Evolutionary conservation across 2,888 invertebrate genomes (phyloP).

Genomic region (Poecilus cupreus): DNA sequence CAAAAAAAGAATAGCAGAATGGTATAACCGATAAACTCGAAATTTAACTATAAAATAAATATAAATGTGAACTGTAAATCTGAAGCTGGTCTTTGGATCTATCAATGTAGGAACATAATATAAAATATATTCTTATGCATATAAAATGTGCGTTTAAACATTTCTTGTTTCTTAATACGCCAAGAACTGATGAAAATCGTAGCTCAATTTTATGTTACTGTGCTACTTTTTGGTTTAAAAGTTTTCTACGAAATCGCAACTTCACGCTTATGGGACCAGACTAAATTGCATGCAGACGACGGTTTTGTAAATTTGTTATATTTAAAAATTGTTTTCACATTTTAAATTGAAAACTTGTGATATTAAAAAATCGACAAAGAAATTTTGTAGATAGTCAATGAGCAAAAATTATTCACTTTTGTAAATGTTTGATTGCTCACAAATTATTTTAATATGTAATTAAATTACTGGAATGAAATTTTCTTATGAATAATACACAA

Average conservation of each 20-base stretch:
- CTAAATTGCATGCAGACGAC: conserved; percentile 48
- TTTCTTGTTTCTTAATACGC: background rate
- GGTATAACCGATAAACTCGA: background rate
- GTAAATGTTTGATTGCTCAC: conserved; percentile 25
- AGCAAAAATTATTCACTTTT: background rate
- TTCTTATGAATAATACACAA: background rate
- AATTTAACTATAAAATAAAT: background rate
- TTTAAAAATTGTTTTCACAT: conserved; percentile 22
- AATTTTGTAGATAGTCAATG: conserved; percentile 45
- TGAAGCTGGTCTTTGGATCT: conserved; percentile 56
- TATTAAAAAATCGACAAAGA: conserved; percentile 33
- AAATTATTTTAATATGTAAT: background rate
- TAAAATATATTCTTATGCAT: conserved; percentile 33
- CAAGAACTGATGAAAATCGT: conserved; percentile 15
- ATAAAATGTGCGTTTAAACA: conserved; percentile 13
- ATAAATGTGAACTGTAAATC: conserved; percentile 46
- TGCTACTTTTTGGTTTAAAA: background rate
- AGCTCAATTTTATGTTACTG: background rate
- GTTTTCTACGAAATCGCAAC: conserved; percentile 14
- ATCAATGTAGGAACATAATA: background rate
- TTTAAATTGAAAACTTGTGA: conserved; percentile 40
- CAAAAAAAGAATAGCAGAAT: conserved; percentile 8
- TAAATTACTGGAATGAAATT: background rate
- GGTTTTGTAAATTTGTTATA: conserved; percentile 3
- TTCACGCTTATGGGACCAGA: conserved; percentile 57